Evolutionary conservation across 1,140 invertebrate genomes (phyloP).

Genomic region (Drosophila nasuta): DNA sequence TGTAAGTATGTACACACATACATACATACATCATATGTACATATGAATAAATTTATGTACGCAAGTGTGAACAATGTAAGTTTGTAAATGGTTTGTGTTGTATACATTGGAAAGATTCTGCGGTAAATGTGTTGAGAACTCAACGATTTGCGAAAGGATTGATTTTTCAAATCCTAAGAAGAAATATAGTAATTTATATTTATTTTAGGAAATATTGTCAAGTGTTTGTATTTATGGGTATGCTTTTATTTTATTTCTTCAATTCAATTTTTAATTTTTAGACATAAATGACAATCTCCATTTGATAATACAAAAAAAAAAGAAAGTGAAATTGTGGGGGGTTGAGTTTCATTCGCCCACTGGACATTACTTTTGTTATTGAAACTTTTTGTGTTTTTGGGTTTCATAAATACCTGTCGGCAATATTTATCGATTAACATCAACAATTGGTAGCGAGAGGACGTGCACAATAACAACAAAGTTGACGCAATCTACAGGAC

Average conservation of each 20-base stretch:
- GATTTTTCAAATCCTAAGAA: background rate
- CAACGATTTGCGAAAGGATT: background rate
- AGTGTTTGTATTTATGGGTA: no score
- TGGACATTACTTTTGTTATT: background rate
- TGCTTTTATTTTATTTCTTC: no score
- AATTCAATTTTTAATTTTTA: no score
- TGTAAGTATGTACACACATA: constrained; percentile 17
- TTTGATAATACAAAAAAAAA: no score
- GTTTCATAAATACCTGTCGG: background rate
- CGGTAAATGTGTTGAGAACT: background rate
- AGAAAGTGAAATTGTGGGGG: no score
- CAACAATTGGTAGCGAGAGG: background rate
- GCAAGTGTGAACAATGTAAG: constrained; percentile 2
- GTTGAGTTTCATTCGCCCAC: no score
- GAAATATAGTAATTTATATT: no score
- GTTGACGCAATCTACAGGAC: no score
- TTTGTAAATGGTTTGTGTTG: background rate
- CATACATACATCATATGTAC: constrained; percentile 29
- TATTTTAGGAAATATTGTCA: no score
- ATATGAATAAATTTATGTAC: constrained; percentile 21
- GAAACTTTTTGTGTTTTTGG: background rate
- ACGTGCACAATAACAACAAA: background rate
- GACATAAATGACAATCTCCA: no score
- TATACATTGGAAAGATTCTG: background rate
- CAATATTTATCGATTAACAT: background rate